Conservation (phyloP, 1,140 invertebrate species). For the Zaprionus tsacasi region DNA sequence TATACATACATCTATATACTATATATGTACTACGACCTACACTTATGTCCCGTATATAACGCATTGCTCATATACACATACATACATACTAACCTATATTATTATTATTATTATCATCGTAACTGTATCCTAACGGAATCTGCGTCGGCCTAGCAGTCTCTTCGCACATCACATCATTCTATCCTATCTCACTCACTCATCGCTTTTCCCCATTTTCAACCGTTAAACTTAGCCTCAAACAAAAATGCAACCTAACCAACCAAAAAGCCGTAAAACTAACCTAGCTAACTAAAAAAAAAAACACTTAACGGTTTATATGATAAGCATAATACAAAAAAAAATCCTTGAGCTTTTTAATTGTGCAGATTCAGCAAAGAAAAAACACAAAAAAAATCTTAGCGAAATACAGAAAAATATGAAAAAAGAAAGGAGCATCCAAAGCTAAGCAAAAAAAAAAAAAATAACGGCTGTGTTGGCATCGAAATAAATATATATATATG, state of each 20-base stretch:
- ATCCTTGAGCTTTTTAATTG: slow-evolving; percentile 75
- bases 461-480: slow-evolving; percentile 30
- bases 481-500: slow-evolving; percentile 4
- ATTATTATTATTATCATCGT: slow-evolving; percentile 8
- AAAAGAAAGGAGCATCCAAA: slow-evolving; percentile 28
- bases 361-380: slow-evolving; percentile 53
- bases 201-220: slow-evolving; percentile 30
- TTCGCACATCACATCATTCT: slow-evolving; percentile 4
- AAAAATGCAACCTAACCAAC: slow-evolving; percentile 42
- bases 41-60: not conserved
- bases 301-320: slow-evolving; percentile 66
- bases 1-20: slow-evolving; percentile 10
- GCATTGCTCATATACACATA: slow-evolving; percentile 19
- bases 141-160: slow-evolving; percentile 8
- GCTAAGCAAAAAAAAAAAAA: slow-evolving; percentile 7
- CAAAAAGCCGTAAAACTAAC: slow-evolving; percentile 57
- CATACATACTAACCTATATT: not conserved
- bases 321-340: slow-evolving; percentile 59
- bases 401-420: slow-evolving; percentile 32
- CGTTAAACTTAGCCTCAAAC: slow-evolving; percentile 50
- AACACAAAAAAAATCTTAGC: slow-evolving; percentile 35
- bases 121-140: not conserved
- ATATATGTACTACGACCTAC: slow-evolving; percentile 31
- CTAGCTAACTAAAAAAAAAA: slow-evolving; percentile 46
- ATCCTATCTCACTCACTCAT: slow-evolving; percentile 1